Evolutionary conservation across 2,113 vertebrate genomes (phyloP).

Genomic region (Chaetorhynchus papuensis): DNA sequence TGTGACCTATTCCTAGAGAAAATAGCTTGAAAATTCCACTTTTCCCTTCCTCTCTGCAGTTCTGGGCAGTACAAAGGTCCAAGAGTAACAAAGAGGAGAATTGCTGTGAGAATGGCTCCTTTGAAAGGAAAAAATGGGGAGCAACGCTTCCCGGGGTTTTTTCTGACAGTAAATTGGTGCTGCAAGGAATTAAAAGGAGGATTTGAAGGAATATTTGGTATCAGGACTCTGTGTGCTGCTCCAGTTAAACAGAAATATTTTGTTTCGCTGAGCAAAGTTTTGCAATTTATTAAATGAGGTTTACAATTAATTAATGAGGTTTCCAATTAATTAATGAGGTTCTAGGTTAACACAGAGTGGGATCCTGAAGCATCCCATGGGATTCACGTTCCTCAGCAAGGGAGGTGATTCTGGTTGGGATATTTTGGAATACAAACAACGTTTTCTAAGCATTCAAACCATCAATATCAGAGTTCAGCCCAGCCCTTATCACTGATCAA

Average conservation of each 20-base stretch:
- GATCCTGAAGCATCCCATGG: neutral
- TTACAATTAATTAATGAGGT: too few relatives aligned
- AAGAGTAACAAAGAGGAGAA: neutral
- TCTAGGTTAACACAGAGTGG: neutral
- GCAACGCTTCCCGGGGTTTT: neutral
- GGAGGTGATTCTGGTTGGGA: neutral
- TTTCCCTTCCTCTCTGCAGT: neutral
- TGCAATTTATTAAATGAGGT: neutral
- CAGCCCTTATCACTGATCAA: neutral
- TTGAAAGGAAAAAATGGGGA: neutral
- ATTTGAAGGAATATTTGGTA: neutral
- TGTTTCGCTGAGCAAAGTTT: neutral
- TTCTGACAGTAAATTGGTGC: neutral
- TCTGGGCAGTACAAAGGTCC: neutral
- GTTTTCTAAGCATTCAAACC: neutral
- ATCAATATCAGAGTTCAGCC: neutral
- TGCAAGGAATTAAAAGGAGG: neutral
- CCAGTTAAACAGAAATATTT: neutral
- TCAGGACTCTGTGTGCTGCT: neutral
- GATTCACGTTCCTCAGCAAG: neutral
- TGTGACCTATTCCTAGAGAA: neutral
- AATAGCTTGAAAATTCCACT: rapidly evolving
- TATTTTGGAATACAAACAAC: neutral
- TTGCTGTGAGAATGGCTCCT: neutral
- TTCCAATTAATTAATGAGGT: neutral